Evolutionary conservation across 1,140 invertebrate species (phyloP), one percentile per base, ranked within the genome.

Genomic region (Diprion similis): DNA sequence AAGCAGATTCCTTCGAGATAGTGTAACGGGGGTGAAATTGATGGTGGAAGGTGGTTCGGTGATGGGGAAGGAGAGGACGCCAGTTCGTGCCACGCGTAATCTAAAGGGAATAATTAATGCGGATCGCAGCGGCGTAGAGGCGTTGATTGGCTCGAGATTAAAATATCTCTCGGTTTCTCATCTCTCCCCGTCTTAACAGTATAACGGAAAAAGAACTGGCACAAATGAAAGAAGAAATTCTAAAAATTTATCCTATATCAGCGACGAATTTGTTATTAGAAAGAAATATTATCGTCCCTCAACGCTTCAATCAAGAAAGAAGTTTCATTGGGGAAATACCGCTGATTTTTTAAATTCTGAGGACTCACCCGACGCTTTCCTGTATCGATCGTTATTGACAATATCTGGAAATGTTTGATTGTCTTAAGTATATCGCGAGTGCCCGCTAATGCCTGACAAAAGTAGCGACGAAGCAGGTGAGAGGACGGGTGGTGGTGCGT

Each of bases 51-150:
- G 51, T 59, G 51, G 51, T 59, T 59, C 51, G 51, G 70, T 65
- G 65, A 72, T 68, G 77, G 76, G 48, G 75, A 71, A 70, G 48
- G 70, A 76, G 73, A 80, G 80, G 76, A 59, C 77, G 77, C 77
- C 75, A 73, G 79, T 78, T 79, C 73, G 74, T 66, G 66, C 73
- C 47, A 66, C 66, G 73, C 70, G 76, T 80, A 80, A 80, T 81
- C 79, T 76, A 78, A 78, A 79, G 73, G 75, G 79, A 81, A 81
- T 81, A 81, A 81, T 81, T 81, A 78, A 81, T 79, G 77, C 67
- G 47, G 66, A 73, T 24, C 68, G 71, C 77, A 73, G 69, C 71
- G 72, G 68, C 77, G 77, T 77, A 64, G 71, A 59, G 51, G 51
- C n/a, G 51, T 59, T 59, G 51, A 59, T 59, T 59, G 51, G 51